Percentiles rank a stretch among this genome's conserved stretches.
phyloP scores from a whole-genome alignment of 2,888 invertebrate genomes.

The Limnephilus marmoratus region DNA sequence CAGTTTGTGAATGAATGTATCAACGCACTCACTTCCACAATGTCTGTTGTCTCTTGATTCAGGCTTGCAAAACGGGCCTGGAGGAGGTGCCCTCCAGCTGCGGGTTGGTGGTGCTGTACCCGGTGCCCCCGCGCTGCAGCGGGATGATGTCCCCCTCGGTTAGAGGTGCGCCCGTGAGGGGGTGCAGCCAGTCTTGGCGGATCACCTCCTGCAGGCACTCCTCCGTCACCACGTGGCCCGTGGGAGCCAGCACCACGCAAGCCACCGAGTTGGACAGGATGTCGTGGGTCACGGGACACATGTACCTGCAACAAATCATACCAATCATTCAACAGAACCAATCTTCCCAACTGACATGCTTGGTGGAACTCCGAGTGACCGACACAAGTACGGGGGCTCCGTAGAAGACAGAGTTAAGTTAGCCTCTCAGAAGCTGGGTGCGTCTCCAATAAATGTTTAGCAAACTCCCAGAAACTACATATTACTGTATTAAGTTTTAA shows the following conservation, averaged over 20 bases:
- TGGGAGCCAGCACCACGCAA: slow-evolving; percentile 92
- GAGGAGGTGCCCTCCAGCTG: slow-evolving; percentile 90
- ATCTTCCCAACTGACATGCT: no score
- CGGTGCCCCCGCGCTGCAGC: slow-evolving; percentile 96
- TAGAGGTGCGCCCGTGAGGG: slow-evolving; percentile 89
- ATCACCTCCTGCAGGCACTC: slow-evolving; percentile 98
- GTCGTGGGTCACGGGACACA: slow-evolving; percentile 98
- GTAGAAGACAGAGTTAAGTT: no score
- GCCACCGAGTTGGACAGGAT: slow-evolving; percentile 95
- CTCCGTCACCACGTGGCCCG: slow-evolving; percentile 75
- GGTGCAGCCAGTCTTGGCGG: slow-evolving; percentile 97
- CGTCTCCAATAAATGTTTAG: no score
- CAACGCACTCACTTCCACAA: no score
- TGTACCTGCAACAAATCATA: slow-evolving; percentile 80
- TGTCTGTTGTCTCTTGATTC: slow-evolving; percentile 67
- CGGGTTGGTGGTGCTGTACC: slow-evolving; percentile 92
- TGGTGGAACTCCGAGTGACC: no score
- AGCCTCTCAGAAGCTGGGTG: no score
- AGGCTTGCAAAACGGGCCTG: slow-evolving; percentile 90
- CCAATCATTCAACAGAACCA: not conserved
- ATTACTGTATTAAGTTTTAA: no score
- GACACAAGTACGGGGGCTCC: no score
- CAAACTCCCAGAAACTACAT: no score
- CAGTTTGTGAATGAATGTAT: no score
- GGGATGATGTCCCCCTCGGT: slow-evolving; percentile 94